Percentiles rank a stretch among this genome's conserved stretches.
Conservation (phyloP, 1,140 invertebrate species). For the Drosophila auraria region DNA sequence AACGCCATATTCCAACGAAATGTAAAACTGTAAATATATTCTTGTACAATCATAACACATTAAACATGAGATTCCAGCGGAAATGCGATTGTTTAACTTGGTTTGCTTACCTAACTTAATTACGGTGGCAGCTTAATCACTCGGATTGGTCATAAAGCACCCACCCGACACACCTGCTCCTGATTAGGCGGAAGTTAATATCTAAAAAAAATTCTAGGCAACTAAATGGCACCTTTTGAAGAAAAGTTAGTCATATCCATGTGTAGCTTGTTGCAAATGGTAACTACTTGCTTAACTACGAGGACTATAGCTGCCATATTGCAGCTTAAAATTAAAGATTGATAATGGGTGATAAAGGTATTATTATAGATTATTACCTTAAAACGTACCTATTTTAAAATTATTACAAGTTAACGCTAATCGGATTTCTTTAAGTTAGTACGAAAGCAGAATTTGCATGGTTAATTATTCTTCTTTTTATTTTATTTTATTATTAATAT, state of each 20-base stretch:
- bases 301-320: background rate
- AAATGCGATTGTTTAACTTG: slow-evolving; percentile 29
- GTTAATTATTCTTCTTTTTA: too few species aligned
- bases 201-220: background rate
- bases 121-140: slow-evolving; percentile 4
- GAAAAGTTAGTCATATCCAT: background rate
- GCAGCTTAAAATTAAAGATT: slow-evolving; percentile 1
- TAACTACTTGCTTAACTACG: background rate
- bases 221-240: background rate
- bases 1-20: slow-evolving; percentile 14
- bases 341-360: background rate
- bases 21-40: slow-evolving; percentile 43
- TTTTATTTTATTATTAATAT: background rate
- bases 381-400: background rate
- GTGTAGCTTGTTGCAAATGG: too few species aligned
- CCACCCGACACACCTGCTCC: background rate
- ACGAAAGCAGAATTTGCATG: background rate
- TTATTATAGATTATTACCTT: background rate
- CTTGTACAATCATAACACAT: slow-evolving; percentile 10
- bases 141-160: slow-evolving; percentile 10
- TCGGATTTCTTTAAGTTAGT: background rate
- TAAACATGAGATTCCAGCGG: slow-evolving; percentile 18
- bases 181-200: slow-evolving; percentile 7
- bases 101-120: slow-evolving; percentile 2
- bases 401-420: background rate